Percentiles rank a stretch among this genome's conserved stretches.
Evolutionary conservation across 2,888 invertebrate genomes (phyloP).

Genomic region (Eupithecia vulgata): DNA sequence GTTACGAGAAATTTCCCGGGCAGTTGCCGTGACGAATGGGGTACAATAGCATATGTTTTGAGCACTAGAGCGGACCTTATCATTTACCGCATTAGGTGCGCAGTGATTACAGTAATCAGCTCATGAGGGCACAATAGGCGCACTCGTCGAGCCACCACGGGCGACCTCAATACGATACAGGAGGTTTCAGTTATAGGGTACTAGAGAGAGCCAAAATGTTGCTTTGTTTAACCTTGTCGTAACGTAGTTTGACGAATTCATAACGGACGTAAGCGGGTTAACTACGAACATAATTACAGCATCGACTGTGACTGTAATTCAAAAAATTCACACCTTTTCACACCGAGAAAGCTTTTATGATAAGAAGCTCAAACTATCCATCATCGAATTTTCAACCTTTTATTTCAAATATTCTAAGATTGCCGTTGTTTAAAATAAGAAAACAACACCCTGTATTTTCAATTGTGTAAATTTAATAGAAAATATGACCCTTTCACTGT

Average conservation of each 20-base stretch:
- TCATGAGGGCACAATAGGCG: constrained; percentile 77
- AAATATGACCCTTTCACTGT: constrained; percentile 83
- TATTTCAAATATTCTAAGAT: not conserved
- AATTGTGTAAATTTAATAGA: constrained; percentile 79
- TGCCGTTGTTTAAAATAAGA: constrained; percentile 5
- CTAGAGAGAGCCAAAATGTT: too few species aligned
- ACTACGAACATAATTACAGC: too few species aligned
- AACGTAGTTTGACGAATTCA: too few species aligned
- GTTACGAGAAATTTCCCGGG: constrained; percentile 19
- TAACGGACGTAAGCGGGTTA: too few species aligned
- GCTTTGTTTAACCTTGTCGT: too few species aligned
- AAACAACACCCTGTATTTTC: constrained; percentile 60
- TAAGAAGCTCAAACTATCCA: not conserved
- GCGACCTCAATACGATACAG: constrained; percentile 59
- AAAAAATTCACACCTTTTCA: too few species aligned
- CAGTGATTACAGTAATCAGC: constrained; percentile 83
- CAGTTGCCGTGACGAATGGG: constrained; percentile 76
- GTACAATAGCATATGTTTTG: constrained; percentile 82
- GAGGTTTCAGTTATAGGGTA: constrained; percentile 50
- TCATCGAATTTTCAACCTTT: not conserved
- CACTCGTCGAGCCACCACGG: constrained; percentile 71
- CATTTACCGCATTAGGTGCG: constrained; percentile 82
- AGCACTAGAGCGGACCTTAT: constrained; percentile 79
- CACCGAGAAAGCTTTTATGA: not conserved
- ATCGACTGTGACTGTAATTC: too few species aligned